Conservation (phyloP, 2,888 invertebrate species). For the Eristalinus aeneus region DNA sequence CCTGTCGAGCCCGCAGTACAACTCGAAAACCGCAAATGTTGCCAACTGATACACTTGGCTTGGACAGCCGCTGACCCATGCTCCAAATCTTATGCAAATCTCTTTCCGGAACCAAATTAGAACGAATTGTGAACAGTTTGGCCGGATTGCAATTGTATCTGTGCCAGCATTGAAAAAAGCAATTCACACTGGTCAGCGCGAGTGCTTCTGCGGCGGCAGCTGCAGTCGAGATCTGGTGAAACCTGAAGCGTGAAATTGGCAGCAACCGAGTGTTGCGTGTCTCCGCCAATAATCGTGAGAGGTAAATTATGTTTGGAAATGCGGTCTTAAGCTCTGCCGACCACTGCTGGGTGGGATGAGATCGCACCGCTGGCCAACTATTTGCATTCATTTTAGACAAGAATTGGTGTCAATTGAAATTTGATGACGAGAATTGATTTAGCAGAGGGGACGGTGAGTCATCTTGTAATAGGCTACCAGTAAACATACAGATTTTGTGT, state of each 20-base stretch:
- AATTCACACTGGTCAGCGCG: background rate
- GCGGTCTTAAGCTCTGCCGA: background rate
- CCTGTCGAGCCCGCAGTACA: background rate
- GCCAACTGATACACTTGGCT: conserved; percentile 8
- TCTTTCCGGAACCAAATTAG: background rate
- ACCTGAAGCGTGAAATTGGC: background rate
- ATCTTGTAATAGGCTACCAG: background rate
- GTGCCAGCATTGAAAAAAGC: background rate
- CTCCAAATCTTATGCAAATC: background rate
- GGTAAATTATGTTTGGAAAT: background rate
- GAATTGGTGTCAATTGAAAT: background rate
- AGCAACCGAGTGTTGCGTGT: background rate
- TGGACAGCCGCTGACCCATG: conserved; percentile 10
- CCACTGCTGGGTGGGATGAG: background rate
- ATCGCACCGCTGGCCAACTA: background rate
- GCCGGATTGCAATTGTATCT: background rate
- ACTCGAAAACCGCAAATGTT: background rate
- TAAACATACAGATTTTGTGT: no score
- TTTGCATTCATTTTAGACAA: background rate
- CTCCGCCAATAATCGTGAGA: background rate
- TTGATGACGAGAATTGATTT: background rate
- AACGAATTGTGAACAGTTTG: background rate
- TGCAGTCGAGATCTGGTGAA: background rate
- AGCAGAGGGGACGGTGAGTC: background rate
- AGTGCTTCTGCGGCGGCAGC: background rate